phyloP scores from a whole-genome alignment of 1,140 invertebrate genomes.

The Protaetia brevitarsis region DNA sequence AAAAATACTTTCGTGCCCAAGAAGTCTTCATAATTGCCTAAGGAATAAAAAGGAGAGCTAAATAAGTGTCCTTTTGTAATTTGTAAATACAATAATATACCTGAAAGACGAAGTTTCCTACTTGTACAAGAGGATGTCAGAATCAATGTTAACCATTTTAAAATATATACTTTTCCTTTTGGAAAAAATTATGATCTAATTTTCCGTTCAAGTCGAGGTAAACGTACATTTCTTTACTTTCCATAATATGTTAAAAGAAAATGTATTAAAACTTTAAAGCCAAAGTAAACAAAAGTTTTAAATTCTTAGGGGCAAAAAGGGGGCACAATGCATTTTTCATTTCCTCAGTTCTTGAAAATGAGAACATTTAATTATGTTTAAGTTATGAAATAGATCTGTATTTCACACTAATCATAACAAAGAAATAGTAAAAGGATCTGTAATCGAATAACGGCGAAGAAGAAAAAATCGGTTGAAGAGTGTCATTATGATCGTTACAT shows the following conservation, averaged over 20 bases:
- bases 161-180: conserved; percentile 17
- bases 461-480: no score
- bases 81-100: neutral
- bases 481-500: no score
- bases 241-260: neutral
- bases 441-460: no score
- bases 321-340: no score
- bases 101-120: conserved; percentile 25
- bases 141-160: conserved; percentile 24
- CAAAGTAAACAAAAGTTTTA: no score
- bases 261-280: no score
- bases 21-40: conserved; percentile 21
- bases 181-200: conserved; percentile 16
- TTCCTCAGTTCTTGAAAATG: no score
- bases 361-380: no score
- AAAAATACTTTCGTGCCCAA: conserved; percentile 25
- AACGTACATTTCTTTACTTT: conserved; percentile 20
- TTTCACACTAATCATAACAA: no score
- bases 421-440: no score
- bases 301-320: no score
- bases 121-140: conserved; percentile 17
- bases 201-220: conserved; percentile 23
- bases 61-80: neutral
- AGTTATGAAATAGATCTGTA: no score
- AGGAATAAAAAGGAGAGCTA: neutral